Evolutionary conservation across 2,797 vertebrate species (phyloP).

Genomic region (Pantherophis vulpinus): DNA sequence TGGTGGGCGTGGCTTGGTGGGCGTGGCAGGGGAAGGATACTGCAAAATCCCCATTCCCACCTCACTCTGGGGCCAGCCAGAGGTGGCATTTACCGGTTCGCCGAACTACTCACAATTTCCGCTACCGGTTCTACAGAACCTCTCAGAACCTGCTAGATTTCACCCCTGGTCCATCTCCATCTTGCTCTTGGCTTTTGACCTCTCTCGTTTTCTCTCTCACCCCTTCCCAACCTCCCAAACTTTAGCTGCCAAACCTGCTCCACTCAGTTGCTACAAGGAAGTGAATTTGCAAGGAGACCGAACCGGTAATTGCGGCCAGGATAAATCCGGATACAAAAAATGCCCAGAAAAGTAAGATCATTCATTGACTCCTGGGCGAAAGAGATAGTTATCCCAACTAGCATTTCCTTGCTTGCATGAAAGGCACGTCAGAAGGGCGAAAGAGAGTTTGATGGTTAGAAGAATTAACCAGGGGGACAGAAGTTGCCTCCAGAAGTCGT

Average conservation of each 20-base stretch:
- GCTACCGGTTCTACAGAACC: no score
- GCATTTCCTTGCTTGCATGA: no score
- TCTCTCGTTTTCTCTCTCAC: background rate
- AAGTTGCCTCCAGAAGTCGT: background rate
- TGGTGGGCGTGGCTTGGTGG: no score
- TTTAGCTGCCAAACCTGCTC: background rate
- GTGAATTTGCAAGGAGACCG: slow-evolving; percentile 11
- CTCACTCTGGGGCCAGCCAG: no score
- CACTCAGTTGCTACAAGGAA: slow-evolving; percentile 4
- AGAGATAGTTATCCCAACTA: background rate
- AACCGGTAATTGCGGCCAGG: slow-evolving; percentile 15
- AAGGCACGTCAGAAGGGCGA: background rate
- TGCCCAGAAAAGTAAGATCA: slow-evolving; percentile 6
- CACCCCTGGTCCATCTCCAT: background rate
- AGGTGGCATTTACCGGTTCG: no score
- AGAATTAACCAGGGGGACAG: background rate
- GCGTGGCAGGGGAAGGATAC: no score
- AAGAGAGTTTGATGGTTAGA: background rate
- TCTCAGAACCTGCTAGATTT: no score
- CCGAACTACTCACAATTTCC: no score
- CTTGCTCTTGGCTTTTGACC: background rate
- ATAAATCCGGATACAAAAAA: background rate
- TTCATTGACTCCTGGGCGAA: background rate
- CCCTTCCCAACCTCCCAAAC: no score
- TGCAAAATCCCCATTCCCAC: no score